These are phyloP conservation scores for Palaemon carinicauda DNA, from an alignment of 1,140 invertebrate genomes.

Conservation along the genomic window DNA sequence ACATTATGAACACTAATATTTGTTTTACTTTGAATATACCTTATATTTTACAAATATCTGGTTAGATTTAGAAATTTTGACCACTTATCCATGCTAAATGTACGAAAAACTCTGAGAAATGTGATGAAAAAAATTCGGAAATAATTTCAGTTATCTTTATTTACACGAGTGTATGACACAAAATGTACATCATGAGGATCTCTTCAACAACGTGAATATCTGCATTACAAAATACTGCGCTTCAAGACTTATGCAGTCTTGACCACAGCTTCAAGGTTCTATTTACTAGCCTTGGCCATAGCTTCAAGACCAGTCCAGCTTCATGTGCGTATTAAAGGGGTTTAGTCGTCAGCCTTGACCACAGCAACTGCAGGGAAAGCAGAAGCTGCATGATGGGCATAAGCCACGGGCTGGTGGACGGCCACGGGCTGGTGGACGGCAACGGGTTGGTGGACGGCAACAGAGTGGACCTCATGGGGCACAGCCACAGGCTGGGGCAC, in stretches of 20 bases:
- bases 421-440: neutral
- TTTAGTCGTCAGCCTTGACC: neutral
- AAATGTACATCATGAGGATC: constrained; percentile 25
- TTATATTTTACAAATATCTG: no score
- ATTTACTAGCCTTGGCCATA: no score
- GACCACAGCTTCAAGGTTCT: no score
- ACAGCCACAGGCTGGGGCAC: constrained; percentile 17
- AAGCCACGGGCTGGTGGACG: no score
- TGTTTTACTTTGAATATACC: no score
- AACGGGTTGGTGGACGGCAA: neutral
- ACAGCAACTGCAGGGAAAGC: neutral
- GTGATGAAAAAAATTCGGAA: no score
- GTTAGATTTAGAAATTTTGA: no score
- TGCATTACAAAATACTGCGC: neutral
- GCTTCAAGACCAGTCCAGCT: no score
- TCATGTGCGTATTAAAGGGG: neutral
- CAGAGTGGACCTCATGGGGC: neutral
- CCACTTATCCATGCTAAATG: no score
- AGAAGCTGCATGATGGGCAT: neutral
- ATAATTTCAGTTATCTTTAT: neutral
- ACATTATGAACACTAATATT: no score
- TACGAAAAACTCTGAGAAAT: no score
- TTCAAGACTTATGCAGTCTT: no score
- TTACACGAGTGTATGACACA: neutral
- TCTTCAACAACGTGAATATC: constrained; percentile 28